Evolutionary conservation across 2,888 invertebrate genomes (phyloP).

Genomic region (Lottia gigantea): DNA sequence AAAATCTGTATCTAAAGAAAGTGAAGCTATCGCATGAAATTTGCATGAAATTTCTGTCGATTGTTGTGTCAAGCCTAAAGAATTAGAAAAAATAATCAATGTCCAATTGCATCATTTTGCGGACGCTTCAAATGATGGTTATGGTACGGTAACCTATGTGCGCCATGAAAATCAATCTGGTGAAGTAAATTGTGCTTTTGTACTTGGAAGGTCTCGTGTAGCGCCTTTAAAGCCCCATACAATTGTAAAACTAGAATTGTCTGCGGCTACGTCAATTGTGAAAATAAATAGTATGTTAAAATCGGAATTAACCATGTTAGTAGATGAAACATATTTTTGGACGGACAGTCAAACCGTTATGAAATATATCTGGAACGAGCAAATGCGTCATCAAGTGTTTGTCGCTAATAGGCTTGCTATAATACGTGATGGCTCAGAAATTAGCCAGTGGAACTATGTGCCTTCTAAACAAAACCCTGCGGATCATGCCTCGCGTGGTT

Average conservation of each 20-base stretch:
- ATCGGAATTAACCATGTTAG: neutral
- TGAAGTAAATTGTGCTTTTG: conserved; percentile 17
- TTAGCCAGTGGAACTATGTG: conserved; percentile 11
- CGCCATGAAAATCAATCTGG: neutral
- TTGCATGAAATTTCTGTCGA: neutral
- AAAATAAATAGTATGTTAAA: conserved; percentile 5
- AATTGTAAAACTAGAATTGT: conserved; percentile 19
- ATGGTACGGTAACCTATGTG: conserved; percentile 16
- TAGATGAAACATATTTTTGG: conserved; percentile 14
- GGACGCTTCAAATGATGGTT: conserved; percentile 18
- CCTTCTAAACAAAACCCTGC: conserved; percentile 11
- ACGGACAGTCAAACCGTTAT: conserved; percentile 11
- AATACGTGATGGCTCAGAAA: conserved; percentile 17
- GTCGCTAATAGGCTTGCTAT: conserved; percentile 16
- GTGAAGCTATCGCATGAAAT: neutral
- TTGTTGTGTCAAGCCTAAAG: conserved; percentile 17
- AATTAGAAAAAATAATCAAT: neutral
- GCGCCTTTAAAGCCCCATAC: conserved; percentile 15
- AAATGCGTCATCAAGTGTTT: conserved; percentile 16
- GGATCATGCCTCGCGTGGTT: conserved; percentile 7
- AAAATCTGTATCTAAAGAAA: conserved; percentile 3
- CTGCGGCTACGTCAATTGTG: conserved; percentile 14
- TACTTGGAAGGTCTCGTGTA: conserved; percentile 13
- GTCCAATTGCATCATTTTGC: conserved; percentile 21
- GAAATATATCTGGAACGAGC: conserved; percentile 7